Evolutionary conservation across 1,140 invertebrate species (phyloP).

Genomic region (Apocrypta bakeri): DNA sequence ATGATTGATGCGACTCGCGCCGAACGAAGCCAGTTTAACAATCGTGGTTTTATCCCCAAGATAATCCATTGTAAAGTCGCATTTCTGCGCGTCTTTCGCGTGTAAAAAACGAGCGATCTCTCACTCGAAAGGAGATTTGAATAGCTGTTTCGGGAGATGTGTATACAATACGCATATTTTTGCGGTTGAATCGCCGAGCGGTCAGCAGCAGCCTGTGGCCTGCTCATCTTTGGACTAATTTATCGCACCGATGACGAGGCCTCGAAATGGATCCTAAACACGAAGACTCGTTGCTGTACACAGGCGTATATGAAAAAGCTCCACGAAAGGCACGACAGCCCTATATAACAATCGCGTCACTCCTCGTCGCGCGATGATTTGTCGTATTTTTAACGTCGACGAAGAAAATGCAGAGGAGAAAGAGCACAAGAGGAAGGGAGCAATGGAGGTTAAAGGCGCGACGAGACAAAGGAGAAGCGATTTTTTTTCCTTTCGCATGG

Average conservation of each 20-base stretch:
- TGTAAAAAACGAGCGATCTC: slow-evolving; percentile 17
- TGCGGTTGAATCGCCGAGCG: not conserved
- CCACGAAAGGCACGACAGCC: not conserved
- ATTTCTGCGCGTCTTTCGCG: too few species aligned
- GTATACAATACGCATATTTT: slow-evolving; percentile 16
- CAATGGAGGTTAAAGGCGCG: not conserved
- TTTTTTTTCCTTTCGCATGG: not conserved
- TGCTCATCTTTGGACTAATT: slow-evolving; percentile 27
- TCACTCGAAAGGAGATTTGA: not conserved
- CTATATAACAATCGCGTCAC: not conserved
- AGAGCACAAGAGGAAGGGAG: not conserved
- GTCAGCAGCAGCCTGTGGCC: not conserved
- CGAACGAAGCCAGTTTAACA: slow-evolving; percentile 30
- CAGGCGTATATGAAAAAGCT: too few species aligned
- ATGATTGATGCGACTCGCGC: slow-evolving; percentile 35
- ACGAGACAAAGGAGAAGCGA: not conserved
- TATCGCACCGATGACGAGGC: slow-evolving; percentile 27
- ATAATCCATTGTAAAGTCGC: slow-evolving; percentile 42
- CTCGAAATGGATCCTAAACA: slow-evolving; percentile 26
- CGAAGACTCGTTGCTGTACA: too few species aligned
- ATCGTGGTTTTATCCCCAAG: slow-evolving; percentile 13
- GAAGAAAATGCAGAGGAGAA: not conserved
- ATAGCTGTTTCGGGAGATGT: too few species aligned
- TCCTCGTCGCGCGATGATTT: not conserved
- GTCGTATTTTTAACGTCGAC: slow-evolving; percentile 10